Evolutionary conservation across 2,797 vertebrate species (phyloP).

Genomic region (Acipenser oxyrinchus): DNA sequence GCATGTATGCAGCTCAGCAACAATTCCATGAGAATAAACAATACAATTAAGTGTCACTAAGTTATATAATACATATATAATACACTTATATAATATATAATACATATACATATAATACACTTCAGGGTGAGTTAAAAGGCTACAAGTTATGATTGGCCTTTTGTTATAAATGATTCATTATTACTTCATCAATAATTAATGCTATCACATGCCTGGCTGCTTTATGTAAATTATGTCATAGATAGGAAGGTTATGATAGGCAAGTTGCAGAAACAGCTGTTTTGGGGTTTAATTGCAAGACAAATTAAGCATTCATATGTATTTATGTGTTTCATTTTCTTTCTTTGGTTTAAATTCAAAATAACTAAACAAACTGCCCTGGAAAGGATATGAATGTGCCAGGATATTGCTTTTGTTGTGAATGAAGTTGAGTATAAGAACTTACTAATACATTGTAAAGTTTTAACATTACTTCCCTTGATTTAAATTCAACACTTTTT

Average conservation of each 20-base stretch:
- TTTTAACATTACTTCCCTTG: too few relatives aligned
- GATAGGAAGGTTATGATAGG: conserved; percentile 56
- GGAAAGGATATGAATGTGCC: too few relatives aligned
- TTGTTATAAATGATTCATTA: conserved; percentile 75
- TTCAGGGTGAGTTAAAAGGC: conserved; percentile 58
- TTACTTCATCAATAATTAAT: conserved; percentile 70
- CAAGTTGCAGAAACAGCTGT: conserved; percentile 60
- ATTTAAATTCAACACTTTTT: too few relatives aligned
- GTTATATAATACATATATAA: conserved; percentile 74
- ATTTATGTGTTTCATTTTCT: background rate
- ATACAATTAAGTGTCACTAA: conserved; percentile 68
- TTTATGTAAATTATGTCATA: conserved; percentile 73
- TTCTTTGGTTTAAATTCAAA: background rate
- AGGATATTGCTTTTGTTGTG: too few relatives aligned
- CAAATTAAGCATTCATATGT: background rate
- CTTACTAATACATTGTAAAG: too few relatives aligned
- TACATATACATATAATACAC: conserved; percentile 68
- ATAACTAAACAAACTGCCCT: too few relatives aligned
- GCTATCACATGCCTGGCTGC: conserved; percentile 59
- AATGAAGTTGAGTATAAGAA: too few relatives aligned
- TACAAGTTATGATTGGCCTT: conserved; percentile 64
- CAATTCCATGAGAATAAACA: conserved; percentile 47
- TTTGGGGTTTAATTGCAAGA: conserved; percentile 56
- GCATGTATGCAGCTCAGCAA: background rate
- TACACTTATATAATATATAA: conserved; percentile 67